Evolutionary conservation across 2,797 vertebrate species (phyloP).

Genomic region (Xyrichtys novacula): DNA sequence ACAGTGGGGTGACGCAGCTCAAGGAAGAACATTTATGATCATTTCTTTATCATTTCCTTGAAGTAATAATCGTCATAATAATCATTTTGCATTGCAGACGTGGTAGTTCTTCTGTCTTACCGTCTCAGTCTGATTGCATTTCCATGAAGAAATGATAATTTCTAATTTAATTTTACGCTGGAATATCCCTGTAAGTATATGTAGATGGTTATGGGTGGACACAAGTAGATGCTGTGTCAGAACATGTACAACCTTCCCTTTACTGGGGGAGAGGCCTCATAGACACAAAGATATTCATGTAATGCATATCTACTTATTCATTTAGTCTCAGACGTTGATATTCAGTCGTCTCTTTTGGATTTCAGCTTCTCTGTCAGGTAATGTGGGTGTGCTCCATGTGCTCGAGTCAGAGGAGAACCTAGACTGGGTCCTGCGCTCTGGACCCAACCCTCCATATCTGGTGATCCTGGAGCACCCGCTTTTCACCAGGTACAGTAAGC

Average conservation of each 20-base stretch:
- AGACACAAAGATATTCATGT: not conserved
- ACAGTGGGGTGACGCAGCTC: too few relatives aligned
- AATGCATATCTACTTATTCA: not conserved
- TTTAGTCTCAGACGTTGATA: not conserved
- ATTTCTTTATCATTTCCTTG: too few relatives aligned
- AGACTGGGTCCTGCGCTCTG: slow-evolving; percentile 88
- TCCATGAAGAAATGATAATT: too few relatives aligned
- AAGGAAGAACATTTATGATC: too few relatives aligned
- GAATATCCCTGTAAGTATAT: too few relatives aligned
- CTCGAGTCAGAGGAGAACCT: slow-evolving; percentile 89
- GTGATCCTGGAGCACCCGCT: slow-evolving; percentile 88
- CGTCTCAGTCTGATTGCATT: too few relatives aligned
- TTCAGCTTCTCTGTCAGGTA: slow-evolving; percentile 91
- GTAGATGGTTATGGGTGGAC: too few relatives aligned
- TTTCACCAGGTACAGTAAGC: slow-evolving; percentile 87
- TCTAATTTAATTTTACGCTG: too few relatives aligned
- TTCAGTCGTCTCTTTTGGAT: not conserved
- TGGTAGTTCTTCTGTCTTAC: too few relatives aligned
- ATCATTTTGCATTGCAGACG: too few relatives aligned
- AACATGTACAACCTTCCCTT: not conserved
- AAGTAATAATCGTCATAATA: too few relatives aligned
- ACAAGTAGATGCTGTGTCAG: not conserved
- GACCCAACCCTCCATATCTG: slow-evolving; percentile 92
- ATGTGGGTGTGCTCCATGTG: slow-evolving; percentile 94
- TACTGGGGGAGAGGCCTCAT: not conserved